These are phyloP conservation scores for Opisthocomus hoazin DNA, from an alignment of 2,113 vertebrate species.

Conservation along the genomic window DNA sequence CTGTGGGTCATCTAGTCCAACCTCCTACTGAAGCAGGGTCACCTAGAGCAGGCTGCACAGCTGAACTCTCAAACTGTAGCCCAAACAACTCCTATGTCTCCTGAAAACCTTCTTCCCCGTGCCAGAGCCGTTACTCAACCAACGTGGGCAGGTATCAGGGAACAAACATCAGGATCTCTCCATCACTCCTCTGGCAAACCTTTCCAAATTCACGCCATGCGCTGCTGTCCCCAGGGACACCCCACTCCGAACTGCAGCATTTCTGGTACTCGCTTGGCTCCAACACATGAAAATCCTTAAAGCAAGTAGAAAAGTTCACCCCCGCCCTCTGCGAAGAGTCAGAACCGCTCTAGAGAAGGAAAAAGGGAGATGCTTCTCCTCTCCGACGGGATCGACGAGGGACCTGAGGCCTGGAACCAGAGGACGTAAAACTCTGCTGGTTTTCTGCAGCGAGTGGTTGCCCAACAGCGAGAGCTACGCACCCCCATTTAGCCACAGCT, in stretches of 20 bases:
- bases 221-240: background rate
- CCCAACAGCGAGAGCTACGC: background rate
- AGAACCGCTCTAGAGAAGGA: background rate
- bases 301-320: background rate
- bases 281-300: background rate
- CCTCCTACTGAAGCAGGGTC: too few relatives aligned
- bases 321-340: background rate
- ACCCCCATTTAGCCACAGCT: background rate
- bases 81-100: background rate
- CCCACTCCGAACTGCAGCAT: background rate
- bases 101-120: background rate
- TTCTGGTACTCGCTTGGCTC: background rate
- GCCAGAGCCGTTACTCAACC: background rate
- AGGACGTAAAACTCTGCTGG: background rate
- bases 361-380: background rate
- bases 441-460: fast-evolving
- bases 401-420: background rate
- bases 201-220: background rate
- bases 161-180: background rate
- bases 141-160: fast-evolving
- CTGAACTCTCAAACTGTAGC: background rate
- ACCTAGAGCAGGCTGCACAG: too few relatives aligned
- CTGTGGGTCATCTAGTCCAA: too few relatives aligned
- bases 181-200: background rate
- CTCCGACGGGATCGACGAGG: background rate